Evolutionary conservation across 1,140 invertebrate species (phyloP).

Genomic region (Drosophila saltans): DNA sequence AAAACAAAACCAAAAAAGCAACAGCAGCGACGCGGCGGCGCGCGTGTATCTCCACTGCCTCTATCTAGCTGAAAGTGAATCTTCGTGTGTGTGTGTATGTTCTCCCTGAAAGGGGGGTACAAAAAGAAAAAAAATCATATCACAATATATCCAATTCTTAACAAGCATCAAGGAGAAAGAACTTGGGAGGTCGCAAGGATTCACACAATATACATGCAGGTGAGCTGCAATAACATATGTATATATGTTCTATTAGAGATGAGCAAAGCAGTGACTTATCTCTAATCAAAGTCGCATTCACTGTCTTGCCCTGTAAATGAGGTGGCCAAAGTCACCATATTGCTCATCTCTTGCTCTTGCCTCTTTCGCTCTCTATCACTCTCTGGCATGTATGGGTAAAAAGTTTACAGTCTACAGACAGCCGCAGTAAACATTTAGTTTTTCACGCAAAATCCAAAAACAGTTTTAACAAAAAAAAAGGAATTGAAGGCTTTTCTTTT

Average conservation of each 20-base stretch:
- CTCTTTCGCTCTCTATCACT: neutral
- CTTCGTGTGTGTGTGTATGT: neutral
- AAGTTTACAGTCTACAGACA: conserved; percentile 13
- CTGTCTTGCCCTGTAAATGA: neutral
- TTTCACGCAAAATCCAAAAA: conserved; percentile 19
- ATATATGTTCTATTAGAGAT: conserved; percentile 3
- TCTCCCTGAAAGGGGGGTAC: neutral
- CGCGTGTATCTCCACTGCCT: conserved; percentile 3
- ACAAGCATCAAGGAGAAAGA: neutral
- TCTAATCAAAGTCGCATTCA: neutral
- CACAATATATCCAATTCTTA: neutral
- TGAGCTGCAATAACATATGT: neutral
- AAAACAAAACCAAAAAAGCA: conserved; percentile 1
- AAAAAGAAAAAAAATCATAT: neutral
- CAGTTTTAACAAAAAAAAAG: neutral
- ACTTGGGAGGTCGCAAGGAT: neutral
- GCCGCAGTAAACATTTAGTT: conserved; percentile 15
- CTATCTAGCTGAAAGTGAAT: conserved; percentile 6
- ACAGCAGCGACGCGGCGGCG: conserved; percentile 10
- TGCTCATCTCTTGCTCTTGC: neutral
- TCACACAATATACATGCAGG: neutral
- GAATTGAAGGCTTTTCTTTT: neutral
- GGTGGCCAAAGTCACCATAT: neutral
- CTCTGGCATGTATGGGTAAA: neutral
- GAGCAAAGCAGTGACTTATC: neutral